Percentiles rank a stretch among this genome's conserved stretches.
phyloP scores from a whole-genome alignment of 2,113 vertebrate genomes.

The Hippolais icterina region DNA sequence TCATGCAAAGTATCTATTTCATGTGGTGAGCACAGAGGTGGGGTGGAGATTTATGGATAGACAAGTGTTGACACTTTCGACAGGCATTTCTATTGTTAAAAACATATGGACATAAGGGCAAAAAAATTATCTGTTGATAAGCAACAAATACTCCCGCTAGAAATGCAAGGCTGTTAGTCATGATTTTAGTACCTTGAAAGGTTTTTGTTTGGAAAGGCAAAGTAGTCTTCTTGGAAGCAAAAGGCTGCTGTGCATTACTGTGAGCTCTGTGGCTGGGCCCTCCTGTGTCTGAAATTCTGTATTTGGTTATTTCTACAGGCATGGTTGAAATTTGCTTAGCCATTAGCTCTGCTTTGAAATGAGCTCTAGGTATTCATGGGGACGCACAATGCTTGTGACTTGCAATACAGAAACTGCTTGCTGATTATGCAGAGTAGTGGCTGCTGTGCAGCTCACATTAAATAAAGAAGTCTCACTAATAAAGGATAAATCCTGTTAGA shows the following conservation, averaged over 20 bases:
- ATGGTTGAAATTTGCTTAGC: background rate
- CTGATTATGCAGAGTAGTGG: background rate
- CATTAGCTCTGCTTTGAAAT: background rate
- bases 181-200: background rate
- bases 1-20: background rate
- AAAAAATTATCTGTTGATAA: background rate
- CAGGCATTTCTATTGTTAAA: slow-evolving; percentile 1
- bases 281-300: background rate
- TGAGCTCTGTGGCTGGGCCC: background rate
- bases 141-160: background rate
- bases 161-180: background rate
- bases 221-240: background rate
- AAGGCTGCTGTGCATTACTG: background rate
- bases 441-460: background rate
- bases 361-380: background rate
- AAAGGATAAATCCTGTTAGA: background rate
- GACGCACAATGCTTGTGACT: background rate
- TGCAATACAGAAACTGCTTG: background rate
- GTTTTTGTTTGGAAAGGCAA: background rate
- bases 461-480: background rate
- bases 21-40: background rate
- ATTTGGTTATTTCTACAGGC: background rate
- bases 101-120: background rate
- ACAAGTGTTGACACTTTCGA: slow-evolving; percentile 8
- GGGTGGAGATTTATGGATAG: background rate